phyloP scores from a whole-genome alignment of 2,113 vertebrate species.

The Amphiprion percula region DNA sequence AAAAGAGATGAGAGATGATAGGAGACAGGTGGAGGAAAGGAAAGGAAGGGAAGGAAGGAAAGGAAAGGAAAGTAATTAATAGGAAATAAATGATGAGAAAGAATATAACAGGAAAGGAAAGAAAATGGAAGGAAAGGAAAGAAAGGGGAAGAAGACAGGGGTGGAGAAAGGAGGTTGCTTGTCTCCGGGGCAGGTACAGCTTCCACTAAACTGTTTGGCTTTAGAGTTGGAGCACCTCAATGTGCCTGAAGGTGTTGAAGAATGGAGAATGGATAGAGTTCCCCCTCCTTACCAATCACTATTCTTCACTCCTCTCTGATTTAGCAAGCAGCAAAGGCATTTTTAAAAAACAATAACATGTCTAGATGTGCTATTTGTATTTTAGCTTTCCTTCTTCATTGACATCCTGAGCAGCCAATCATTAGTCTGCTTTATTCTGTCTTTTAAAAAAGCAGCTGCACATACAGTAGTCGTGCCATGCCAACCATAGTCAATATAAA shows the following conservation, averaged over 20 bases:
- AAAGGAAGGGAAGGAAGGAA: constrained; percentile 1
- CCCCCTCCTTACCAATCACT: constrained; percentile 19
- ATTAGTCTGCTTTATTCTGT: constrained; percentile 28
- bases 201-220: constrained; percentile 80
- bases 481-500: constrained; percentile 63
- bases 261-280: constrained; percentile 64
- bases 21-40: neutral
- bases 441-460: constrained; percentile 30
- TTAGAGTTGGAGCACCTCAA: constrained; percentile 79
- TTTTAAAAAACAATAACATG: constrained; percentile 13
- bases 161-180: constrained; percentile 62
- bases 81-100: neutral
- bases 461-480: constrained; percentile 54
- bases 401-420: constrained; percentile 30
- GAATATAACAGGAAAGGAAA: neutral
- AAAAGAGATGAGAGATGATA: constrained; percentile 6
- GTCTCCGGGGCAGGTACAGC: constrained; percentile 78
- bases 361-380: constrained; percentile 20
- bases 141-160: constrained; percentile 38
- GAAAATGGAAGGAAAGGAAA: constrained; percentile 24
- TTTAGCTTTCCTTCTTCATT: constrained; percentile 23
- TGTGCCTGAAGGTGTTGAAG: constrained; percentile 71
- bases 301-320: constrained; percentile 45
- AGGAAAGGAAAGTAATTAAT: constrained; percentile 4
- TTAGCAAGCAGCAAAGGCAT: constrained; percentile 20